These are phyloP conservation scores for Calephelis virginiensis DNA, from an alignment of 1,140 invertebrate species.

Conservation along the genomic window DNA sequence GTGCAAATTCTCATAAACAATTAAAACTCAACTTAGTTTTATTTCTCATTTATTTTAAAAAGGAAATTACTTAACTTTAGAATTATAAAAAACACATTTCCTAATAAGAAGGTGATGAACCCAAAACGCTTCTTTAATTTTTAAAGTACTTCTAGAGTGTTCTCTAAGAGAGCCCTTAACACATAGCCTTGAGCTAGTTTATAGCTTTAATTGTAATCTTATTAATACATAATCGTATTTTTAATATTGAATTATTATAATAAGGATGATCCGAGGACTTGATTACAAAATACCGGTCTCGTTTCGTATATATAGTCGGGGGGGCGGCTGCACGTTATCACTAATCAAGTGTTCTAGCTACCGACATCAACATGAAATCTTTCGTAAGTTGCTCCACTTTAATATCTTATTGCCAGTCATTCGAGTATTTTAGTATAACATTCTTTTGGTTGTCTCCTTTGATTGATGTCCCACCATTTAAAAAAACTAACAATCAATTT, in stretches of 20 bases:
- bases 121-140: no score
- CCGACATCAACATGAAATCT: slow-evolving; percentile 30
- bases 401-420: background rate
- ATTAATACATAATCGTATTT: slow-evolving; percentile 4
- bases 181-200: background rate
- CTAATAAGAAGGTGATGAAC: no score
- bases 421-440: background rate
- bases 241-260: slow-evolving; percentile 6
- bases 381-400: slow-evolving; percentile 31
- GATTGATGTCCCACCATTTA: no score
- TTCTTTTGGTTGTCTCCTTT: no score
- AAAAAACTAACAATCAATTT: no score
- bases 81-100: no score
- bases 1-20: no score
- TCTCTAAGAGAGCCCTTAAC: background rate
- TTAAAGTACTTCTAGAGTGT: no score
- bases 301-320: background rate
- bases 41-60: no score
- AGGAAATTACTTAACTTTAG: no score
- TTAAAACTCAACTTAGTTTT: no score
- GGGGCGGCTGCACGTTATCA: background rate
- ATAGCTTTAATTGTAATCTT: slow-evolving; percentile 3
- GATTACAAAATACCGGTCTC: background rate
- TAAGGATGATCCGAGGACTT: slow-evolving; percentile 1
- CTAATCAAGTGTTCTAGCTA: background rate